A percentile compares a stretch with the other conserved stretches of the same genome.
Conservation (phyloP, 2,113 vertebrate genomes). For the Sialia sialis region DNA sequence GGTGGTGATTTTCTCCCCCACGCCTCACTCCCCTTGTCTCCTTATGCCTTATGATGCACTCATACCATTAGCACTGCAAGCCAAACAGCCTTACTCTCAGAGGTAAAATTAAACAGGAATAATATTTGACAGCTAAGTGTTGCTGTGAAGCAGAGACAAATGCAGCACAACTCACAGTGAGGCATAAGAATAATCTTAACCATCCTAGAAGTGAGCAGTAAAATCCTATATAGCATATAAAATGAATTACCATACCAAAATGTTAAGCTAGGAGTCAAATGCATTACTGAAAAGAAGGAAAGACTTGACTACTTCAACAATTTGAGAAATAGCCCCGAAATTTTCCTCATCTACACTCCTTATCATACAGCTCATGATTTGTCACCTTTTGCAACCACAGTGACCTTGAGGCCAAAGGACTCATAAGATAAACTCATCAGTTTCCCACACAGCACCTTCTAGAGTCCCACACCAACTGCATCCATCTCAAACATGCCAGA, state of each 20-base stretch:
- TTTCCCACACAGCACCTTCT: background rate
- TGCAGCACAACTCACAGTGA: background rate
- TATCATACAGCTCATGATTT: background rate
- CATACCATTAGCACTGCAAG: background rate
- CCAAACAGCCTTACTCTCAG: background rate
- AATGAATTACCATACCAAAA: background rate
- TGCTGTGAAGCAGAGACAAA: background rate
- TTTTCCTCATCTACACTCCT: rapidly evolving
- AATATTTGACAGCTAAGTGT: background rate
- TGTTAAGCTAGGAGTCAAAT: background rate
- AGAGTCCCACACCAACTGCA: background rate
- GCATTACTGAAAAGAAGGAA: background rate
- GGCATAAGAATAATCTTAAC: background rate
- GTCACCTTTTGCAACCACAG: background rate
- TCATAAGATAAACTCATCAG: background rate
- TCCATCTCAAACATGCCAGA: background rate
- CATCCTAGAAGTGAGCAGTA: background rate
- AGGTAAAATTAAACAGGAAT: background rate
- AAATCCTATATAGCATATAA: background rate
- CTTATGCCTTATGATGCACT: background rate
- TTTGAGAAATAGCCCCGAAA: background rate
- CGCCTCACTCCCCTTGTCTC: rapidly evolving
- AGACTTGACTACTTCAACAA: background rate
- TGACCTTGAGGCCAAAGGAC: background rate
- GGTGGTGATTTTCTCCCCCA: background rate